Percentiles rank a stretch among this genome's conserved stretches.
Conservation (phyloP, 2,113 vertebrate genomes). For the Pseudopipra pipra region DNA sequence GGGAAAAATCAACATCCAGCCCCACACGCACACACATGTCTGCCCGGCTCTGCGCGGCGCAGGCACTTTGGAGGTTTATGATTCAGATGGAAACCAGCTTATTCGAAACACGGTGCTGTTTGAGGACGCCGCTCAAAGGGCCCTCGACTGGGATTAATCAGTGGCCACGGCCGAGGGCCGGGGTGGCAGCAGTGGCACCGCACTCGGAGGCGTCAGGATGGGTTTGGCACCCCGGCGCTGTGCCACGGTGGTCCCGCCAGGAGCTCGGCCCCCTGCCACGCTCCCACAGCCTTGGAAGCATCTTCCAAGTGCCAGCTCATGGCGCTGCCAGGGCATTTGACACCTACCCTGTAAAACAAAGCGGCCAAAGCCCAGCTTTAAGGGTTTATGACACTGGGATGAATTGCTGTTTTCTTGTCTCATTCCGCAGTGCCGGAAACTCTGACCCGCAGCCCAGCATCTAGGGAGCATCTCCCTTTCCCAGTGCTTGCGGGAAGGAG, state of each 20-base stretch:
- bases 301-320: background rate
- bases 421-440: background rate
- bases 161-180: fast-evolving
- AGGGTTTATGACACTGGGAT: background rate
- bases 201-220: fast-evolving
- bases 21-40: constrained; percentile 64
- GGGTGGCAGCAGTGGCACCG: background rate
- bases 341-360: background rate
- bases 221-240: background rate
- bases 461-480: background rate
- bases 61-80: background rate
- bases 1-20: constrained; percentile 66
- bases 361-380: background rate
- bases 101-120: fast-evolving
- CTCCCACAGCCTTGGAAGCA: background rate
- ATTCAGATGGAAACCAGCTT: background rate
- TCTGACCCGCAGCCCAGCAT: background rate
- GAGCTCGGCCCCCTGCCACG: background rate
- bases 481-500: background rate
- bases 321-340: background rate
- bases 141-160: background rate
- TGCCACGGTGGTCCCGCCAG: background rate
- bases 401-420: background rate
- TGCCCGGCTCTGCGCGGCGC: background rate
- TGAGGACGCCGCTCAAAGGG: background rate